Conservation (phyloP, 2,888 invertebrate species). For the Pyrrhia umbra region DNA sequence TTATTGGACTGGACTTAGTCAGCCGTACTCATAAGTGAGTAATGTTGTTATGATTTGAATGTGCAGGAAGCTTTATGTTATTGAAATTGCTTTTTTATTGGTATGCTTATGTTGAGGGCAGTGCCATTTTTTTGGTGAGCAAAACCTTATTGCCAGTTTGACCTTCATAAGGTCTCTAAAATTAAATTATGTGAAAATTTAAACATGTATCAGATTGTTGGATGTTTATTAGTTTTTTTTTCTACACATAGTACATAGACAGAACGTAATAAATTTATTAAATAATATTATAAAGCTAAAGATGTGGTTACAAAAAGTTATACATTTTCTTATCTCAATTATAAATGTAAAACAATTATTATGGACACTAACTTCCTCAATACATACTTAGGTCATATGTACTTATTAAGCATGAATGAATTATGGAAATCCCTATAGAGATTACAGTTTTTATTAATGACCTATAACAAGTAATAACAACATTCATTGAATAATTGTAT, state of each 20-base stretch:
- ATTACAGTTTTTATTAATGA: conserved; percentile 21
- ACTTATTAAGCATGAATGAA: background rate
- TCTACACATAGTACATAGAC: too few relatives aligned
- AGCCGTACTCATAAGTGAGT: conserved; percentile 54
- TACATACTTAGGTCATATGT: conserved; percentile 2
- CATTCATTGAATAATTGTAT: conserved; percentile 37
- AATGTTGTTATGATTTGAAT: conserved; percentile 66
- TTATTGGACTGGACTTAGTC: conserved; percentile 61
- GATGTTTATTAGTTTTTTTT: too few relatives aligned
- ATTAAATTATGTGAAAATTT: too few relatives aligned
- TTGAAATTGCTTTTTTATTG: conserved; percentile 64
- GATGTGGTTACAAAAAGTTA: too few relatives aligned
- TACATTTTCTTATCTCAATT: background rate
- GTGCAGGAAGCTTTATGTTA: conserved; percentile 64
- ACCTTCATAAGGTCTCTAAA: conserved; percentile 49
- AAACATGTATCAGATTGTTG: too few relatives aligned
- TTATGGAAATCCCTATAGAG: conserved; percentile 30
- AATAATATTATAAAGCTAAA: too few relatives aligned
- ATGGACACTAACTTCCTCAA: conserved; percentile 36
- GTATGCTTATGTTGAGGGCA: conserved; percentile 39
- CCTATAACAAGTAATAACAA: conserved; percentile 1
- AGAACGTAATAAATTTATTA: too few relatives aligned
- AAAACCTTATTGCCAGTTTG: too few relatives aligned
- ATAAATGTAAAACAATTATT: conserved; percentile 20
- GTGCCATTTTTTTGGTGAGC: conserved; percentile 35